Percentiles rank a stretch among this genome's conserved stretches.
Conservation (phyloP, 2,888 invertebrate genomes). For the Palloptera scutellata region DNA sequence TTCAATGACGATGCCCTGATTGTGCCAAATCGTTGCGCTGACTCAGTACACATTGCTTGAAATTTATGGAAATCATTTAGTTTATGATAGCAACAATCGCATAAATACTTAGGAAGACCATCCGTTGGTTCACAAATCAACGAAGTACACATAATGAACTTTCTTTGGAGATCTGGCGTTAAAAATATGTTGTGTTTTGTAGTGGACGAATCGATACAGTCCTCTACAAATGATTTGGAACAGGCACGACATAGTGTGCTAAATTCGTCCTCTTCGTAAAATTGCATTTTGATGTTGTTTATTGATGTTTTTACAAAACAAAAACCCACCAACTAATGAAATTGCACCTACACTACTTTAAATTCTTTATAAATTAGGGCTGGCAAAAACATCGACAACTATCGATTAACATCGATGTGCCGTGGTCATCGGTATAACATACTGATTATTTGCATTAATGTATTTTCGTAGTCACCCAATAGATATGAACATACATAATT, state of each 20-base stretch:
- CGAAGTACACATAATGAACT: slow-evolving; percentile 48
- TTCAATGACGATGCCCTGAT: slow-evolving; percentile 14
- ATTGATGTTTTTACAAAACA: too few relatives aligned
- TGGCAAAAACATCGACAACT: too few relatives aligned
- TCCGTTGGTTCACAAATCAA: slow-evolving; percentile 40
- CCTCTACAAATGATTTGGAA: not conserved
- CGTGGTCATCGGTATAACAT: too few relatives aligned
- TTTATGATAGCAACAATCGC: slow-evolving; percentile 36
- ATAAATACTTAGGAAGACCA: slow-evolving; percentile 39
- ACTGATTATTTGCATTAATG: too few relatives aligned
- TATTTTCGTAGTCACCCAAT: too few relatives aligned
- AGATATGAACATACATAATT: too few relatives aligned
- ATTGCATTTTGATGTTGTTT: too few relatives aligned
- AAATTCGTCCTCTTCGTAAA: not conserved
- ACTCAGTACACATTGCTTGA: slow-evolving; percentile 40
- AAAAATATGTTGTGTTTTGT: slow-evolving; percentile 26
- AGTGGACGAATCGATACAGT: not conserved
- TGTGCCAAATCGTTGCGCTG: slow-evolving; percentile 31
- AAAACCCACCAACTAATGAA: too few relatives aligned
- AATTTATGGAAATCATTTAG: slow-evolving; percentile 40
- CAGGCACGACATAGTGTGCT: not conserved
- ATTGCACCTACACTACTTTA: too few relatives aligned
- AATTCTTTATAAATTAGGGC: too few relatives aligned
- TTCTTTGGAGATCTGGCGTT: slow-evolving; percentile 44
- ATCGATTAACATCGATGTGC: too few relatives aligned